Percentiles rank a stretch among this genome's conserved stretches.
phyloP scores from a whole-genome alignment of 1,140 invertebrate species.

The Megalonaias nervosa region DNA sequence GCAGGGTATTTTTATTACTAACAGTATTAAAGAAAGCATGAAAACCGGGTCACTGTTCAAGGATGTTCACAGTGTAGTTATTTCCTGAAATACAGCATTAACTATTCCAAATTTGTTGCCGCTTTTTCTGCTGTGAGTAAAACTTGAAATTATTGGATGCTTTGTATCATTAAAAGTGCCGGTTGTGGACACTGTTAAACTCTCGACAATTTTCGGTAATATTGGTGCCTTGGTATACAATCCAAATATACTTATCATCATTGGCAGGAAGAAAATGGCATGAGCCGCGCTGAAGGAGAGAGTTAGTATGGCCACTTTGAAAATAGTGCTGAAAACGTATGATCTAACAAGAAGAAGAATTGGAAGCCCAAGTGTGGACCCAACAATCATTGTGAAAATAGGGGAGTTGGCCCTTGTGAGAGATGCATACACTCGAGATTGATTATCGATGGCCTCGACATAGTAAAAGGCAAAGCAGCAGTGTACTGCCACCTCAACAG shows the following conservation, averaged over 20 bases:
- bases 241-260: not conserved
- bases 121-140: too few species aligned
- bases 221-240: not conserved
- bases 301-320: constrained; percentile 1
- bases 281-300: not conserved
- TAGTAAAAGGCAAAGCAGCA: not conserved
- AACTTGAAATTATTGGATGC: too few species aligned
- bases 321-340: constrained; percentile 16
- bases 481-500: constrained; percentile 4
- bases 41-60: too few species aligned
- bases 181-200: too few species aligned
- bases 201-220: too few species aligned
- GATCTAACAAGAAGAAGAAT: constrained; percentile 14
- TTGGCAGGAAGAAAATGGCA: constrained; percentile 4
- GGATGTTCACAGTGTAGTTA: too few species aligned
- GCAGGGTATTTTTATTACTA: too few species aligned
- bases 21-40: too few species aligned
- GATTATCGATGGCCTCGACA: not conserved
- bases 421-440: not conserved
- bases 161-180: too few species aligned
- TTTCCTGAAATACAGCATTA: too few species aligned
- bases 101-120: too few species aligned
- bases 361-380: constrained; percentile 11
- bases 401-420: not conserved
- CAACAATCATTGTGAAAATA: constrained; percentile 14